Base-by-base conservation (phyloP, 2,888 invertebrate genomes). In the Caenorhabditis sinica region DNA sequence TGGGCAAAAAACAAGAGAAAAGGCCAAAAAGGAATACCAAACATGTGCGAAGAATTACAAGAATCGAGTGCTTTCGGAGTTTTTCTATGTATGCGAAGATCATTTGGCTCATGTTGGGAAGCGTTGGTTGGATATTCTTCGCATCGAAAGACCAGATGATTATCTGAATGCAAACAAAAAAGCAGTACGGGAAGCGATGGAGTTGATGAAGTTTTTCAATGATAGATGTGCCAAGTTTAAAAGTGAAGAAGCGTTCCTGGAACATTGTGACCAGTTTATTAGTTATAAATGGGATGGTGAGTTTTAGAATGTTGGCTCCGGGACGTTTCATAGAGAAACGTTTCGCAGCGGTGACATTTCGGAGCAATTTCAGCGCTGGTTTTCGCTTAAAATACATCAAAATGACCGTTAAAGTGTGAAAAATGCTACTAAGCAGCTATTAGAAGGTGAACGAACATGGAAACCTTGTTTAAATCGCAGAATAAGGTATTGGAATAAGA, bases 251-350 rank as follows among this genome's bases (percentile, higher is more conserved):
- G 56, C 56, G 6, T 56, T 56, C 13, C 28, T 56, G 2, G 56
- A 36, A n/a, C 60, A 60, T 28, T 60, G 60, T 6, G 60, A 60
- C 36, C 60, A 60, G 17, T 60, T 60, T 15, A 36, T 60, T 28
- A 60, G 60, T 28, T 20, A 60, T 36, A 36, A 9, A 28, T 60
- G 60, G 60, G 2, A 36, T 11, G 28, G 60, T 60, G 60, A 33
- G 36, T 36, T 60, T 2, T n/a, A 28, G 9, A 17, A 28, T 28
- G 28, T n/a, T n/a, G n/a, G n/a, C n/a, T n/a, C n/a, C n/a, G n/a
- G n/a, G n/a, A n/a, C n/a, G n/a, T n/a, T n/a, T n/a, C n/a, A n/a
- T n/a, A n/a, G n/a, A n/a, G n/a, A n/a, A n/a, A n/a, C n/a, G n/a
- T n/a, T n/a, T n/a, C n/a, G n/a, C n/a, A n/a, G n/a, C n/a, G n/a